A percentile compares a stretch with the other conserved stretches of the same genome.
phyloP scores from a whole-genome alignment of 2,113 vertebrate genomes.

The Crotalus helleri region DNA sequence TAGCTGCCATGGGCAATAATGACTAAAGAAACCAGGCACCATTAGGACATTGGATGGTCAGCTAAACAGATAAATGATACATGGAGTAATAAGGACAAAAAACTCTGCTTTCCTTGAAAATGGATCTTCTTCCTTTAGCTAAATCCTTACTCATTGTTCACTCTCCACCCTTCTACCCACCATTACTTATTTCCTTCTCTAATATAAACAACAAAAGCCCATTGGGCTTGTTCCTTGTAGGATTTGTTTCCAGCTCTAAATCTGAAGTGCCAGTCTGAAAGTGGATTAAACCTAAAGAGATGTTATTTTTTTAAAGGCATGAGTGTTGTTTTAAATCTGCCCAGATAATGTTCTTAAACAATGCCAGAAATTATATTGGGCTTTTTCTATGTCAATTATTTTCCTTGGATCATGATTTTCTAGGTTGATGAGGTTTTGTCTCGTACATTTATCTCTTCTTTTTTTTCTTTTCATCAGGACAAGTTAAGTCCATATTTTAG shows the following conservation, averaged over 20 bases:
- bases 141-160: conserved; percentile 17
- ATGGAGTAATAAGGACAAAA: conserved; percentile 19
- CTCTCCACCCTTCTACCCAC: conserved; percentile 14
- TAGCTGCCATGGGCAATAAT: background rate
- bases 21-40: background rate
- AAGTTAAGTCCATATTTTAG: background rate
- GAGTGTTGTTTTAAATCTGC: conserved; percentile 1
- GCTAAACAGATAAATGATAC: conserved; percentile 14
- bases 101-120: conserved; percentile 14
- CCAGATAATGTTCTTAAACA: background rate
- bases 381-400: background rate
- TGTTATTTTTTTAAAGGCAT: background rate
- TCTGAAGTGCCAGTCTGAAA: background rate
- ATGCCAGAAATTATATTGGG: background rate
- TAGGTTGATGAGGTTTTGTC: background rate
- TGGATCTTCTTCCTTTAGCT: conserved; percentile 11
- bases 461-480: background rate
- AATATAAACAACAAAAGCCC: conserved; percentile 1
- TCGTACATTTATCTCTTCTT: too few species aligned
- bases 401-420: background rate
- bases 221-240: background rate
- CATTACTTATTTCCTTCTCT: background rate
- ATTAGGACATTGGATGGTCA: conserved; percentile 3
- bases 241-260: conserved; percentile 8
- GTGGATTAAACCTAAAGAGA: background rate